A percentile compares a stretch with the other conserved stretches of the same genome.
phyloP scores from a whole-genome alignment of 2,888 invertebrate genomes.

The Caenorhabditis sp. region DNA sequence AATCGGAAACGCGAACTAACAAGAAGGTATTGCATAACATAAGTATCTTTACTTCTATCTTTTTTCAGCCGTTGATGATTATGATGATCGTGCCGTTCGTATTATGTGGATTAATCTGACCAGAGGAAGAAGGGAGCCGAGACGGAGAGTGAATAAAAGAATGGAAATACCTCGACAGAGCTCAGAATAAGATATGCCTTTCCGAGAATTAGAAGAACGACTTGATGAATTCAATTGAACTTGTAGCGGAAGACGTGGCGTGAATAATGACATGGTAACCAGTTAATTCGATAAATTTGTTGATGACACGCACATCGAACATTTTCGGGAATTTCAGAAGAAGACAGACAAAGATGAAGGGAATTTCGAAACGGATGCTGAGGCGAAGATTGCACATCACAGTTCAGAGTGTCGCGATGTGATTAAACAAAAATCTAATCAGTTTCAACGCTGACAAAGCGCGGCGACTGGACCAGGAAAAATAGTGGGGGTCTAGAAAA shows the following conservation, averaged over 20 bases:
- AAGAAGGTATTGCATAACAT: not conserved
- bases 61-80: not conserved
- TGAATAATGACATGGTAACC: not conserved
- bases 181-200: no score
- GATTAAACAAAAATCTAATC: no score
- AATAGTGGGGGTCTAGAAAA: no score
- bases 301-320: not conserved
- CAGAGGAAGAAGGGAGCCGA: not conserved
- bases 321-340: no score
- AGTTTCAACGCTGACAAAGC: no score
- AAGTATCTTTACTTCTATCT: not conserved
- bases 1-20: not conserved
- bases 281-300: not conserved
- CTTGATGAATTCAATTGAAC: not conserved
- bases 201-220: no score
- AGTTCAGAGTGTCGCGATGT: no score
- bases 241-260: constrained; percentile 1
- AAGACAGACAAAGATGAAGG: no score
- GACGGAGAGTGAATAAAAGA: not conserved
- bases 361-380: no score
- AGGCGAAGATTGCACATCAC: no score
- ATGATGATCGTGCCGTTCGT: not conserved
- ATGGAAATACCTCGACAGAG: no score
- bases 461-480: no score
- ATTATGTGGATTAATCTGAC: constrained; percentile 1